phyloP scores from a whole-genome alignment of 2,888 invertebrate species.

The Acanthosepion lycidas region DNA sequence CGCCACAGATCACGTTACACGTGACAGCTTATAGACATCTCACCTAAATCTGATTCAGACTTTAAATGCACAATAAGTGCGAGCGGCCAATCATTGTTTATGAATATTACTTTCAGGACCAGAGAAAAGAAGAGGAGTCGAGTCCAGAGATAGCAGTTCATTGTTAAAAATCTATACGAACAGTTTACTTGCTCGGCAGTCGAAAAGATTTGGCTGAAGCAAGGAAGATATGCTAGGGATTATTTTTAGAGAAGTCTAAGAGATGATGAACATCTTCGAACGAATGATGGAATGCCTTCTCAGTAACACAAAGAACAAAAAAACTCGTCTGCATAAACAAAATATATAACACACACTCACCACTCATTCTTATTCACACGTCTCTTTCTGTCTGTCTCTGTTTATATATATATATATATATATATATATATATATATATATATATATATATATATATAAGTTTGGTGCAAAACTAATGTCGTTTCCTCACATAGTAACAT shows the following conservation, averaged over 20 bases:
- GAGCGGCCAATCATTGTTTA: neutral
- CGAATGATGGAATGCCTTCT: neutral
- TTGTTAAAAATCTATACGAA: neutral
- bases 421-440: no score
- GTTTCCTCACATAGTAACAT: no score
- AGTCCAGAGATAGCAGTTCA: neutral
- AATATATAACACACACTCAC: neutral
- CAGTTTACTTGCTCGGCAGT: neutral
- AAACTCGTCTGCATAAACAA: neutral
- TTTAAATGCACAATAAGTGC: neutral
- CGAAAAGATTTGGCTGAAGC: neutral
- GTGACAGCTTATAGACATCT: constrained; percentile 33
- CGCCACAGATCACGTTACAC: constrained; percentile 18
- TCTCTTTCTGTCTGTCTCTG: no score
- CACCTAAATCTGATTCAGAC: constrained; percentile 4
- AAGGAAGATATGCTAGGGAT: neutral
- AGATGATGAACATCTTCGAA: neutral
- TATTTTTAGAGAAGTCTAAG: neutral
- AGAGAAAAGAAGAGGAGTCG: neutral
- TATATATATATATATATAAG: no score
- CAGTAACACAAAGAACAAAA: neutral
- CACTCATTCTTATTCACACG: neutral
- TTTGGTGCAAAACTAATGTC: no score
- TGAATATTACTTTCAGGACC: neutral
- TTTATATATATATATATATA: no score